Evolutionary conservation across 2,888 invertebrate species (phyloP).

Genomic region (Cyaniris semiargus): DNA sequence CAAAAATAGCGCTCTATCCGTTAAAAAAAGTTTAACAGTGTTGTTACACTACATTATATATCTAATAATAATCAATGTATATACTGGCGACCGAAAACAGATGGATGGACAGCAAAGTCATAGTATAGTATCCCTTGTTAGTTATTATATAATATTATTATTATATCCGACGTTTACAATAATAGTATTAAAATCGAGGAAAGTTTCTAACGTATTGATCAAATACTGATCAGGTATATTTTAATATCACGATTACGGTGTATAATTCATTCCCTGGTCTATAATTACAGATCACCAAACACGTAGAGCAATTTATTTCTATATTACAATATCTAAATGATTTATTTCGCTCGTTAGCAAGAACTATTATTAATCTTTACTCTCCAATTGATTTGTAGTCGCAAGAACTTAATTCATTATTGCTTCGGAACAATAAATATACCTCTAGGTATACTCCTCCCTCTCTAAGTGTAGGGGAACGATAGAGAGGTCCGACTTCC

Average conservation of each 20-base stretch:
- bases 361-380: slow-evolving; percentile 29
- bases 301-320: slow-evolving; percentile 26
- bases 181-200: background rate
- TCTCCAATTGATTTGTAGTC: slow-evolving; percentile 34
- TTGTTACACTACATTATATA: no score
- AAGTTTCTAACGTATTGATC: background rate
- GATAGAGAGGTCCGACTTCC: slow-evolving; percentile 43
- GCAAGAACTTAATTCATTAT: slow-evolving; percentile 54
- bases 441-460: slow-evolving; percentile 46
- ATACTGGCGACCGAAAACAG: no score
- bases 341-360: slow-evolving; percentile 29
- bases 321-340: slow-evolving; percentile 23
- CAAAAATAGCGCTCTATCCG: no score
- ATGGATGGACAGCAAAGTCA: no score
- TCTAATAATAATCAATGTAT: no score
- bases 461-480: slow-evolving; percentile 39
- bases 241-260: background rate
- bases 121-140: no score
- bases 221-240: background rate
- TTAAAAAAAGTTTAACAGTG: no score
- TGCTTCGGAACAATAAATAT: slow-evolving; percentile 56
- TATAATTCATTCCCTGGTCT: background rate
- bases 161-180: background rate
- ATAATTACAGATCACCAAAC: slow-evolving; percentile 20
- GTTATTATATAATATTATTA: background rate